A percentile compares a stretch with the other conserved stretches of the same genome.
Conservation (phyloP, 2,113 vertebrate species). For the Chauna torquata region DNA sequence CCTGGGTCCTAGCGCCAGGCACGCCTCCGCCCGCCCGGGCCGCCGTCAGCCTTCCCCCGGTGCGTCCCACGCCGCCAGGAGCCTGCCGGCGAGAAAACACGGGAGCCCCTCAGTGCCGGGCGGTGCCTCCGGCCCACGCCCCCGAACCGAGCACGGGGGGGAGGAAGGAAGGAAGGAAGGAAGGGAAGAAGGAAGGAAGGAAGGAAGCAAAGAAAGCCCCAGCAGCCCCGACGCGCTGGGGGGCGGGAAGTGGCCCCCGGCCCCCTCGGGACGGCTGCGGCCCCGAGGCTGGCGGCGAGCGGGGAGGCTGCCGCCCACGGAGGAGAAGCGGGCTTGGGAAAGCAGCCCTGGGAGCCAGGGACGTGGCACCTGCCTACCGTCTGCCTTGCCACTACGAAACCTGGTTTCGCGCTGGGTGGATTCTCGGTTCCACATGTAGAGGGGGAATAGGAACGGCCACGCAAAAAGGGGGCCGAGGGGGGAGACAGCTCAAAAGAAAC, state of each 20-base stretch:
- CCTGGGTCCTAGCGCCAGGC: constrained; percentile 76
- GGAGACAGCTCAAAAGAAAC: neutral
- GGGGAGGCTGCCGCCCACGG: neutral
- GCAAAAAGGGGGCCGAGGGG: too few relatives aligned
- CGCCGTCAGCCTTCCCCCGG: neutral
- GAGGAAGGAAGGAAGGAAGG: too few relatives aligned
- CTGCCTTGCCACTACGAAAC: neutral
- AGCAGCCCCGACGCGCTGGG: neutral
- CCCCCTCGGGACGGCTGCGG: neutral
- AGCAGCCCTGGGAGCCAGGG: neutral
- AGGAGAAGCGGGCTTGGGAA: neutral
- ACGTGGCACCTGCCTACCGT: neutral
- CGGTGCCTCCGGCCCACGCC: too few relatives aligned
- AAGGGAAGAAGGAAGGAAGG: too few relatives aligned
- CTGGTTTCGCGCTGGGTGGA: neutral
- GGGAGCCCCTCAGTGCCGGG: neutral
- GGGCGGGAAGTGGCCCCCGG: neutral
- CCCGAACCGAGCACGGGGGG: too few relatives aligned
- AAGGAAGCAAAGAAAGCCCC: too few relatives aligned
- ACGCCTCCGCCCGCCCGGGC: neutral
- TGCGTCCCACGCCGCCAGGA: constrained; percentile 4
- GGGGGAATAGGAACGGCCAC: neutral
- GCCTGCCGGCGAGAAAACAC: constrained; percentile 1
- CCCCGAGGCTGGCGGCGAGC: neutral
- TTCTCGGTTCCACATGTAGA: neutral